Evolutionary conservation across 2,888 invertebrate species (phyloP), one percentile per base, ranked within the genome.

Genomic region (Dryadula phaetusa): DNA sequence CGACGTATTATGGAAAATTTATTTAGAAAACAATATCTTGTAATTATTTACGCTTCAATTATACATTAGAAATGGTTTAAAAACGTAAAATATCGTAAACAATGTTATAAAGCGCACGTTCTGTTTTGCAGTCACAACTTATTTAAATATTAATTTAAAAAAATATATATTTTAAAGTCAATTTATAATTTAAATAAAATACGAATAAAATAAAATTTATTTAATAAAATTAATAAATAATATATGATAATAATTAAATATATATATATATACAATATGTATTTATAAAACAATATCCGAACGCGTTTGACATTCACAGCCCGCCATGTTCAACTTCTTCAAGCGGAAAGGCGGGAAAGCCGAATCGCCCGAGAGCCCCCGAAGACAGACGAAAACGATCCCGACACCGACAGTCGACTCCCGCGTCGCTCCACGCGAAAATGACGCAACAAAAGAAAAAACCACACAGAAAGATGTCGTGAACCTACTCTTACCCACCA

Each of bases 241-340:
- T 34, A 37, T 28, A 62, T 14, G 18, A 10, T 44, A 37, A 32
- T 32, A 12, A 42, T 12, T n/a, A 32, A 22, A 32, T 12, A n/a
- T n/a, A n/a, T n/a, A n/a, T n/a, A n/a, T 12, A 37, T 37, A 12
- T 28, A 28, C 6, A 28, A 12, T 3, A 32, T 7, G n/a, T n/a
- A 7, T 32, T 7, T 7, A 32, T 1, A 25, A 6, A 46, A 5
- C 6, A 49, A 53, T 70, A 74, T 77, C 75, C 72, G 78, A 76
- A 78, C 79, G 78, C 70, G 71, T 71, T 67, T 76, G 76, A 72
- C 70, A 67, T 70, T 77, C 77, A 79, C 76, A 77, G 74, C 61
- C 73, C 76, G 82, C 83, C 78, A 92, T 92, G 92, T 92, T 92
- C 79, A 89, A 85, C 76, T 90, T 92, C 84, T 92, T 92, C 82